Conservation (phyloP, 2,888 invertebrate genomes). For the Microchrysa polita region DNA sequence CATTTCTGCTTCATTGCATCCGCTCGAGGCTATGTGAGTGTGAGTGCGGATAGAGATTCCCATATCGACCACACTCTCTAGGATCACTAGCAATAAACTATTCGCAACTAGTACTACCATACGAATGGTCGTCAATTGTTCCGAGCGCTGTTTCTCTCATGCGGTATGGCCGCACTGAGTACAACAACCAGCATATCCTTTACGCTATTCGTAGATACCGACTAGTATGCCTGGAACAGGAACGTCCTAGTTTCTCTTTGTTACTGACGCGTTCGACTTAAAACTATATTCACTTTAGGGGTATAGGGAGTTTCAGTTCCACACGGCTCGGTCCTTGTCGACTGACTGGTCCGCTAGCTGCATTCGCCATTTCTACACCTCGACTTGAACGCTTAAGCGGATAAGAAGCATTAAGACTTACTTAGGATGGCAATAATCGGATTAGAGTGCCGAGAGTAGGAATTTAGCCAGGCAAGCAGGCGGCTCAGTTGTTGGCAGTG, state of each 20-base stretch:
- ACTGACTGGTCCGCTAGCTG: constrained; percentile 1
- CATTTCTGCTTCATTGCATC: constrained; percentile 18
- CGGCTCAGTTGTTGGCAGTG: not conserved
- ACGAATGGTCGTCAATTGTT: not conserved
- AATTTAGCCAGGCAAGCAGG: constrained; percentile 26
- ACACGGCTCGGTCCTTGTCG: too few relatives aligned
- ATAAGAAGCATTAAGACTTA: constrained; percentile 35
- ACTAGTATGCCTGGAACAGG: too few relatives aligned
- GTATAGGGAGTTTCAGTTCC: not conserved
- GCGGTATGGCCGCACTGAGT: not conserved
- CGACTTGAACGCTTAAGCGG: constrained; percentile 28
- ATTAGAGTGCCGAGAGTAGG: constrained; percentile 13
- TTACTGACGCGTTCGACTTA: too few relatives aligned
- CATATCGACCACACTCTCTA: too few relatives aligned
- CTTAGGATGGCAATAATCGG: constrained; percentile 31
- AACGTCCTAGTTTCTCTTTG: too few relatives aligned
- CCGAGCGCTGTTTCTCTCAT: not conserved
- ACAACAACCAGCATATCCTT: too few relatives aligned
- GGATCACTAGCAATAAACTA: too few relatives aligned
- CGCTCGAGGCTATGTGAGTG: too few relatives aligned
- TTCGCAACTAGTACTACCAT: not conserved
- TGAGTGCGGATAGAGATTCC: too few relatives aligned
- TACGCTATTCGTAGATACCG: too few relatives aligned
- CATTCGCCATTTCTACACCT: constrained; percentile 14
- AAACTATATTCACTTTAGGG: not conserved